A percentile compares a stretch with the other conserved stretches of the same genome.
These are phyloP conservation scores for Acanthopagrus latus DNA, from an alignment of 2,797 vertebrate species.

Conservation along the genomic window DNA sequence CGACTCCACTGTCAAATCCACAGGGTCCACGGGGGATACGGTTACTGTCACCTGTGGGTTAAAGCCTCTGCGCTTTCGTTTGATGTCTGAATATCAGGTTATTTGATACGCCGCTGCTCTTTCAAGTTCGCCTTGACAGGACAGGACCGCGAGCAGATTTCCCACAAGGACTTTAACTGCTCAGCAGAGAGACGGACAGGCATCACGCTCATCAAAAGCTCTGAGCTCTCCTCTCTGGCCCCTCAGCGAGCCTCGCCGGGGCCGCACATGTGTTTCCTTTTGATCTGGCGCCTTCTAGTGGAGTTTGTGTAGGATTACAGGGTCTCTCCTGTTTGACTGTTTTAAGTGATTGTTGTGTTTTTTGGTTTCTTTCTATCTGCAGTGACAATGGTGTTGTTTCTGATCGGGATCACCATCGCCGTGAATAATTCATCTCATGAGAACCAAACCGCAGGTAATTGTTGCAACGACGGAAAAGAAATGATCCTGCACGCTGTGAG, in stretches of 20 bases:
- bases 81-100: constrained; percentile 74
- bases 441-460: constrained; percentile 84
- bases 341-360: neutral
- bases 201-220: constrained; percentile 68
- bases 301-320: constrained; percentile 23
- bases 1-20: constrained; percentile 60
- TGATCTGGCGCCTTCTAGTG: constrained; percentile 72
- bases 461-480: neutral
- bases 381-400: constrained; percentile 88
- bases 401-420: constrained; percentile 80
- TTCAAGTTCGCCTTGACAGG: constrained; percentile 72
- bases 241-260: neutral
- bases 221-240: constrained; percentile 31
- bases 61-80: constrained; percentile 57
- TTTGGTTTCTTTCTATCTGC: constrained; percentile 29
- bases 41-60: constrained; percentile 75
- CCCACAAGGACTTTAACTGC: constrained; percentile 67
- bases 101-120: constrained; percentile 71
- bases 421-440: constrained; percentile 81
- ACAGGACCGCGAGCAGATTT: constrained; percentile 67
- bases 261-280: constrained; percentile 32
- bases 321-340: neutral
- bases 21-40: constrained; percentile 56
- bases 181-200: constrained; percentile 59
- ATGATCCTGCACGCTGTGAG: too few species aligned